Base-by-base conservation (phyloP, 1,140 invertebrate species). In the Anastatus disparis region DNA sequence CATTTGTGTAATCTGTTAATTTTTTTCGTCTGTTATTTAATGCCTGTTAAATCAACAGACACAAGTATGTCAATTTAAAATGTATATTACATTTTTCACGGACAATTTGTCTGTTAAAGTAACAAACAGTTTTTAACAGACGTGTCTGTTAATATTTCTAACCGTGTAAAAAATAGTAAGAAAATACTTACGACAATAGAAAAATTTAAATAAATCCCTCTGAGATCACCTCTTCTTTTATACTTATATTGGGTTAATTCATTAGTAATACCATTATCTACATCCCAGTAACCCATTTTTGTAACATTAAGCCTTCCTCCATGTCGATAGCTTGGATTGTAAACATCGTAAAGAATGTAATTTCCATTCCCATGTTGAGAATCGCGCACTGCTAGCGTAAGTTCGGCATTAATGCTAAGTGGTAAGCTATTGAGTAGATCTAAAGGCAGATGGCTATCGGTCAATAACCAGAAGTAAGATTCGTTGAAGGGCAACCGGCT, bases 281-380 rank as follows among this genome's bases (percentile, higher is more conserved):
- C 46, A 44, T 77, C 78, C 78, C 82, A 89, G 22, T 74, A 75
- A 50, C 88, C 88, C 77, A 88, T 84, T 72, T 82, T 77, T 12
- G 80, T 85, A 12, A 85, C 75, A 76, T 86, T 88, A 38, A 89
- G 71, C 59, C 77, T 67, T 13, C 88, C 87, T 29, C 86, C 85
- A 70, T 88, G 87, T 46, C 80, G 79, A 67, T 83, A 84, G 56
- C 87, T 87, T 8, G 86, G 87, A 79, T 85, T 89, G 55, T 82
- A 83, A 17, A 81, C 74, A 22, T 83, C 81, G 42, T 79, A 78
- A 22, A 83, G 74, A 1, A 55, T 56, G 42, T 76, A 81, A 31
- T 24, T 52, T 26, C 75, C 24, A 4, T 72, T 22, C 12, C 9
- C 40, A 6, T 9, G n/a, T 38, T 9, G 6, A 4, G 67, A 15